Conservation (phyloP, 2,888 invertebrate genomes). For the Deroplatys truncata region DNA sequence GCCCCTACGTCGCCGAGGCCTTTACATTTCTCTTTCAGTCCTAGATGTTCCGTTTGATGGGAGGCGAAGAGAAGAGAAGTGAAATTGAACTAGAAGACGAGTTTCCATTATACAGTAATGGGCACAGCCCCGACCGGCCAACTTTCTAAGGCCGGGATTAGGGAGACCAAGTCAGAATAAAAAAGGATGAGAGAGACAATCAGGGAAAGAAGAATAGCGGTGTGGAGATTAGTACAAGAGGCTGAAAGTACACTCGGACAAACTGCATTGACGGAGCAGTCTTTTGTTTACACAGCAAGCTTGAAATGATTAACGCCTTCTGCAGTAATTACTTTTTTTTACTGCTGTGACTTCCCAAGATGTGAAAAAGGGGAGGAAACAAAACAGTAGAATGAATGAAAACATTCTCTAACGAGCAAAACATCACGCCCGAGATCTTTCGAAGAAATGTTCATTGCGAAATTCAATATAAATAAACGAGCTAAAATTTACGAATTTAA, state of each 20-base stretch:
- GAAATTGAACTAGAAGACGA: neutral
- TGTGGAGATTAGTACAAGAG: neutral
- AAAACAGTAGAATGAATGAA: neutral
- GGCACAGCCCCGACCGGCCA: neutral
- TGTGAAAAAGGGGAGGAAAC: neutral
- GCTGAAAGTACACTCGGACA: neutral
- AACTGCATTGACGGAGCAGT: neutral
- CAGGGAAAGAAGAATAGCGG: neutral
- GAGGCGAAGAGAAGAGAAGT: neutral
- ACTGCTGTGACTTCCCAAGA: neutral
- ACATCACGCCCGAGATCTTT: too few species aligned
- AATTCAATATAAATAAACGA: too few species aligned
- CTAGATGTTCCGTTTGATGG: neutral
- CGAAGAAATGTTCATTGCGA: too few species aligned
- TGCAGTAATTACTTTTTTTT: neutral
- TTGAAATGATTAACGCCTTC: neutral
- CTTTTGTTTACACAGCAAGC: neutral
- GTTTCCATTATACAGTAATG: neutral
- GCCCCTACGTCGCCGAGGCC: neutral
- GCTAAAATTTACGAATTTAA: too few species aligned
- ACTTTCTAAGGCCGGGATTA: neutral
- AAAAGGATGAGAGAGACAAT: neutral
- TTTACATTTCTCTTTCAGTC: too few species aligned
- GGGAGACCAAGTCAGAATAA: neutral
- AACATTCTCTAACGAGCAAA: too few species aligned